phyloP scores from a whole-genome alignment of 2,113 vertebrate genomes.

The Pseudorasbora parva region DNA sequence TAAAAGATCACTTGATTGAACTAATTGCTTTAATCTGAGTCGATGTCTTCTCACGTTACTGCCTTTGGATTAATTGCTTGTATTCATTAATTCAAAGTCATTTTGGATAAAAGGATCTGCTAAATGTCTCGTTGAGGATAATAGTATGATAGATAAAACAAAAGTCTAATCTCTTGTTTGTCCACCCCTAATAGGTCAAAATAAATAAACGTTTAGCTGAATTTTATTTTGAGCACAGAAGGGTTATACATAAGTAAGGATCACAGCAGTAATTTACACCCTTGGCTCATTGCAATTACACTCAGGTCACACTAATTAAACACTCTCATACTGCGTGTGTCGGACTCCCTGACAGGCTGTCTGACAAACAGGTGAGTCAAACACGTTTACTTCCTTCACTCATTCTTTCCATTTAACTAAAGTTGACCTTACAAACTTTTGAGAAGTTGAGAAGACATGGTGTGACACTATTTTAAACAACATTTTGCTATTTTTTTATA shows the following conservation, averaged over 20 bases:
- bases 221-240: background rate
- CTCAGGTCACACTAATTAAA: conserved; percentile 55
- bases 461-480: background rate
- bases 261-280: conserved; percentile 48
- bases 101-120: background rate
- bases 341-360: conserved; percentile 6
- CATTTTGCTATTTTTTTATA: background rate
- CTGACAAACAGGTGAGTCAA: conserved; percentile 37
- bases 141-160: background rate
- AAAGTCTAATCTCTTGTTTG: background rate
- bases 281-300: conserved; percentile 47
- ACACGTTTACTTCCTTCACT: background rate
- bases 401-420: conserved; percentile 9
- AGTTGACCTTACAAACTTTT: background rate
- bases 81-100: background rate
- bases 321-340: conserved; percentile 31
- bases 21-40: too few relatives aligned
- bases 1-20: too few relatives aligned
- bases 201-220: background rate
- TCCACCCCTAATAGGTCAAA: background rate
- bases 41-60: background rate
- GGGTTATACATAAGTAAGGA: conserved; percentile 27
- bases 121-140: background rate
- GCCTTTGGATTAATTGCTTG: background rate
- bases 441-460: background rate